These are phyloP conservation scores for Napeogenes sylphis DNA, from an alignment of 2,888 invertebrate genomes.

Conservation along the genomic window DNA sequence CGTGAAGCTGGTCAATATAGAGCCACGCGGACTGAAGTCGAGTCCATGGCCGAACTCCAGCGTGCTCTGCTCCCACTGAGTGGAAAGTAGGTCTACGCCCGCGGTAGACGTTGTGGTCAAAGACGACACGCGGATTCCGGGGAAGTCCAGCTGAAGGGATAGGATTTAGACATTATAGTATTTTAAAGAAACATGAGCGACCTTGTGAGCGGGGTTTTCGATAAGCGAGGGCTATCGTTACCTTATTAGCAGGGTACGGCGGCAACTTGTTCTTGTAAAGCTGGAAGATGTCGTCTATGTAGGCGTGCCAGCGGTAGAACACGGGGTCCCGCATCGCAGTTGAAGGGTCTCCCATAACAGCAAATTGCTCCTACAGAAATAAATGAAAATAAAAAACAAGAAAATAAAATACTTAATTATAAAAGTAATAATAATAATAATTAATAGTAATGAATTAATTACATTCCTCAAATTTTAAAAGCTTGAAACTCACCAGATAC, in stretches of 20 bases:
- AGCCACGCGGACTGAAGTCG: conserved; percentile 87
- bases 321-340: conserved; percentile 92
- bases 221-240: conserved; percentile 40
- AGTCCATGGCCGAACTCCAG: conserved; percentile 87
- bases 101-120: conserved; percentile 75
- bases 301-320: conserved; percentile 91
- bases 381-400: not conserved
- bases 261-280: conserved; percentile 84
- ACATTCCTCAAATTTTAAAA: too few species aligned
- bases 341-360: conserved; percentile 89
- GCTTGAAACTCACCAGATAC: conserved; percentile 74
- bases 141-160: conserved; percentile 76
- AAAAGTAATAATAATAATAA: not conserved
- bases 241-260: conserved; percentile 79
- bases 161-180: conserved; percentile 10
- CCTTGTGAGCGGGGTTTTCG: too few species aligned
- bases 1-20: conserved; percentile 83
- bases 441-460: not conserved
- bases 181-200: not conserved
- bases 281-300: conserved; percentile 86
- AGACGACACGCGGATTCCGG: conserved; percentile 77
- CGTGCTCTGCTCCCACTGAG: conserved; percentile 86
- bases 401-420: not conserved
- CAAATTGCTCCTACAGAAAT: conserved; percentile 82
- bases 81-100: conserved; percentile 78